These are phyloP conservation scores for Remorina albescens DNA, from an alignment of 2,797 vertebrate genomes.

Conservation along the genomic window DNA sequence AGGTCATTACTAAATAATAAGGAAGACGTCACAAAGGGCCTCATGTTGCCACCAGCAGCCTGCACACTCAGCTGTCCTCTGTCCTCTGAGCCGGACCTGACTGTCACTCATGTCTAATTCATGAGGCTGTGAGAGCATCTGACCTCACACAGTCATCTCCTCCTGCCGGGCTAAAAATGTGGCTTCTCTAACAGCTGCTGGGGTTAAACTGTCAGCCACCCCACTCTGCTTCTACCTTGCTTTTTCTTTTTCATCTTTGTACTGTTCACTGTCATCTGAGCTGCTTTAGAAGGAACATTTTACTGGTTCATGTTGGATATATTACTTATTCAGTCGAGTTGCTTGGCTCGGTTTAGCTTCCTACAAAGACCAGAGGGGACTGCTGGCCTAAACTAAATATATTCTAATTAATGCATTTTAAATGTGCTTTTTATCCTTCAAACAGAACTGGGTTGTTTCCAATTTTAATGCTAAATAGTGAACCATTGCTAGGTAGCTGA, in stretches of 20 bases:
- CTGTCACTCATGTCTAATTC: slow-evolving; percentile 78
- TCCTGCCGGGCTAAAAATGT: background rate
- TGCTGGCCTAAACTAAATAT: background rate
- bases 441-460: no score
- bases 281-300: slow-evolving; percentile 5
- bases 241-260: background rate
- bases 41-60: slow-evolving; percentile 73
- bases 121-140: slow-evolving; percentile 59
- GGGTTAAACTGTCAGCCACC: background rate
- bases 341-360: background rate
- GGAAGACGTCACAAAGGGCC: slow-evolving; percentile 70
- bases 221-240: slow-evolving; percentile 2
- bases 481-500: no score
- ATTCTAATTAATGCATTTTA: no score
- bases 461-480: no score
- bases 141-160: slow-evolving; percentile 57
- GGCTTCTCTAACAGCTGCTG: background rate
- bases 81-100: slow-evolving; percentile 56
- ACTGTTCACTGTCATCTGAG: slow-evolving; percentile 38
- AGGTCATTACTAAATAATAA: slow-evolving; percentile 81
- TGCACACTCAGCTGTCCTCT: slow-evolving; percentile 40
- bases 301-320: background rate
- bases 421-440: no score
- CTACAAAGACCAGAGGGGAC: background rate
- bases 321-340: background rate